phyloP scores from a whole-genome alignment of 2,888 invertebrate species.

The Eurytoma californica region DNA sequence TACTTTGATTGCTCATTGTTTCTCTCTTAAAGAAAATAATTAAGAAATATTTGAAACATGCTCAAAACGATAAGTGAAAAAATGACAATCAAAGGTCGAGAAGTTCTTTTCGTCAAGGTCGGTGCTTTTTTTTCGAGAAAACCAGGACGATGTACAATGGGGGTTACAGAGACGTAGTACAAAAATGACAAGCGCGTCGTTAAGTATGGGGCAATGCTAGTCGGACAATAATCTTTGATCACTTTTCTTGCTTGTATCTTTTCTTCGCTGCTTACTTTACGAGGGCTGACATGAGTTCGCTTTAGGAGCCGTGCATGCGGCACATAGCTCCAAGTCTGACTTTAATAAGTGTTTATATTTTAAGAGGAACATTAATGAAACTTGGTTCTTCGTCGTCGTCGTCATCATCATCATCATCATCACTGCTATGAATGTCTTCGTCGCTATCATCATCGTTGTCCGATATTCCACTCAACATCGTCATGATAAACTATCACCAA shows the following conservation, averaged over 20 bases:
- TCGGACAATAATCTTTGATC: conserved; percentile 54
- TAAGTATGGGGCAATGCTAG: conserved; percentile 60
- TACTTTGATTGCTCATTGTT: conserved; percentile 30
- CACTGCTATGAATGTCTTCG: conserved; percentile 59
- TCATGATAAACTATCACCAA: conserved; percentile 56
- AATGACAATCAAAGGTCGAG: not conserved
- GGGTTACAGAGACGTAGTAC: conserved; percentile 64
- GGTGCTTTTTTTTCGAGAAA: conserved; percentile 14
- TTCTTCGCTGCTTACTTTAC: conserved; percentile 49
- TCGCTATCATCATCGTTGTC: conserved; percentile 61
- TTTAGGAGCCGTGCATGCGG: conserved; percentile 39
- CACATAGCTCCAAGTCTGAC: conserved; percentile 66
- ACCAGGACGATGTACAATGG: conserved; percentile 60
- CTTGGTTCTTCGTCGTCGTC: conserved; percentile 69
- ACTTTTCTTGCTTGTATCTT: conserved; percentile 47
- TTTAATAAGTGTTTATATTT: conserved; percentile 71
- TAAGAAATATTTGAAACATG: not conserved
- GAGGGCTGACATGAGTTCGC: conserved; percentile 47
- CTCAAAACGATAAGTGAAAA: not conserved
- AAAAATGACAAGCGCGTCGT: conserved; percentile 69
- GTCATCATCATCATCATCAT: conserved; percentile 62
- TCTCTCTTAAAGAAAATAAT: not conserved
- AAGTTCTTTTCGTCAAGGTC: conserved; percentile 38
- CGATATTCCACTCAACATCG: conserved; percentile 57
- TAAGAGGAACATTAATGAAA: conserved; percentile 75